phyloP scores from a whole-genome alignment of 2,888 invertebrate species.

The Seira musarum region DNA sequence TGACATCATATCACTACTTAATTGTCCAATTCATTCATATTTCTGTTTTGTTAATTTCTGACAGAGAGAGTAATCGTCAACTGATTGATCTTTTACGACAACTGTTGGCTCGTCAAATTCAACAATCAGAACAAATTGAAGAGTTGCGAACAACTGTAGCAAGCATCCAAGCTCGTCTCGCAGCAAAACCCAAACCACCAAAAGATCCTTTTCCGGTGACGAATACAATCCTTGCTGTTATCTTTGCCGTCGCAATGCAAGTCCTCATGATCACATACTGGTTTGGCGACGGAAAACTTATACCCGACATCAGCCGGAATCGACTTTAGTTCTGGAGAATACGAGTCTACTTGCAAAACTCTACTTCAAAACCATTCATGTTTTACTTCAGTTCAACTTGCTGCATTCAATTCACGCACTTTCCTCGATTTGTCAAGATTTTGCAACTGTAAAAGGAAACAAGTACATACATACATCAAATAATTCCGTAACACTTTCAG shows the following conservation, averaged over 20 bases:
- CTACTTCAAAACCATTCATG: neutral
- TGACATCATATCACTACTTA: no score
- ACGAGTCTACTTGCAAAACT: neutral
- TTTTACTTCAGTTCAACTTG: neutral
- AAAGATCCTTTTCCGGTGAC: constrained; percentile 70
- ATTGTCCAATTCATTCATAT: no score
- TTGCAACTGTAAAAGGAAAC: neutral
- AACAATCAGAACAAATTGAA: constrained; percentile 70
- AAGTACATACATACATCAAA: no score
- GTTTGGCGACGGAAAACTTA: constrained; percentile 69
- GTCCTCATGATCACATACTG: constrained; percentile 67
- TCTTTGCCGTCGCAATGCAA: constrained; percentile 70
- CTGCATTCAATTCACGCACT: neutral
- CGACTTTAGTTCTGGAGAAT: constrained; percentile 17
- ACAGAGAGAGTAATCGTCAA: constrained; percentile 69
- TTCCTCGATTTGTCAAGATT: neutral
- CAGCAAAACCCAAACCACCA: constrained; percentile 64
- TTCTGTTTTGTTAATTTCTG: constrained; percentile 15
- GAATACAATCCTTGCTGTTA: constrained; percentile 66
- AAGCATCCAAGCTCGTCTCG: constrained; percentile 66
- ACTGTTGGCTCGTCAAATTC: constrained; percentile 68
- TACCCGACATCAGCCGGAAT: constrained; percentile 63
- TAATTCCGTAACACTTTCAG: no score
- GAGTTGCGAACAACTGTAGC: constrained; percentile 66
- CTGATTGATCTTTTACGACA: constrained; percentile 69